Percentiles rank a stretch among this genome's conserved stretches.
phyloP scores from a whole-genome alignment of 2,888 invertebrate species.

The Hirtodrosophila confusa region DNA sequence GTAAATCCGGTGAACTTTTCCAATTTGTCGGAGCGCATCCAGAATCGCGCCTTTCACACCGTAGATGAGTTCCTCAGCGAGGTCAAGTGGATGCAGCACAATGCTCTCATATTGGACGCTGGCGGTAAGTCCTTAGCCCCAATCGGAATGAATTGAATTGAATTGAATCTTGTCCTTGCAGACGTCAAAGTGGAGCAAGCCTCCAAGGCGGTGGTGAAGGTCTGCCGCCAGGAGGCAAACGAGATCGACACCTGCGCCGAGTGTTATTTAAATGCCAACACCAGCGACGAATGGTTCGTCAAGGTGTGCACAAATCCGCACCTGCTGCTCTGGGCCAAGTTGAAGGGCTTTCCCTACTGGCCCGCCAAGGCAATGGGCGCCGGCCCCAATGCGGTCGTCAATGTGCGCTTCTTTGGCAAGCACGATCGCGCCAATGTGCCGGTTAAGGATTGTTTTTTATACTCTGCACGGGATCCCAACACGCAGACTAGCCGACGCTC shows the following conservation, averaged over 20 bases:
- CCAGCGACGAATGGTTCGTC: slow-evolving; percentile 93
- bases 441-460: slow-evolving; percentile 92
- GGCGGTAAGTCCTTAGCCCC: slow-evolving; percentile 85
- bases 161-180: slow-evolving; percentile 7
- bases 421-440: slow-evolving; percentile 97
- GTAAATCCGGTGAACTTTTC: slow-evolving; percentile 94
- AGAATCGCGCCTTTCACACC: slow-evolving; percentile 90
- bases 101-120: slow-evolving; percentile 93
- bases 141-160: background rate
- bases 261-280: slow-evolving; percentile 94
- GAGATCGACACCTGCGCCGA: slow-evolving; percentile 97
- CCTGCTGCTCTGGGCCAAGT: slow-evolving; percentile 96
- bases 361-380: slow-evolving; percentile 95
- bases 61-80: slow-evolving; percentile 95
- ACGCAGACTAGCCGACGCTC: slow-evolving; percentile 81
- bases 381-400: slow-evolving; percentile 89
- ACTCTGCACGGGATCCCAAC: slow-evolving; percentile 90
- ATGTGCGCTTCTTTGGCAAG: slow-evolving; percentile 97
- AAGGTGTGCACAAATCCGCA: slow-evolving; percentile 96
- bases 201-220: slow-evolving; percentile 89
- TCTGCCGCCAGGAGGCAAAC: slow-evolving; percentile 93
- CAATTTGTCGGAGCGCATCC: slow-evolving; percentile 90
- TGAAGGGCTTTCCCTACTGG: slow-evolving; percentile 98
- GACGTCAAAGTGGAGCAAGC: slow-evolving; percentile 68
- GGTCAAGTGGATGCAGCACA: slow-evolving; percentile 96